Evolutionary conservation across 1,140 invertebrate genomes (phyloP).

Genomic region (Halictus rubicundus): DNA sequence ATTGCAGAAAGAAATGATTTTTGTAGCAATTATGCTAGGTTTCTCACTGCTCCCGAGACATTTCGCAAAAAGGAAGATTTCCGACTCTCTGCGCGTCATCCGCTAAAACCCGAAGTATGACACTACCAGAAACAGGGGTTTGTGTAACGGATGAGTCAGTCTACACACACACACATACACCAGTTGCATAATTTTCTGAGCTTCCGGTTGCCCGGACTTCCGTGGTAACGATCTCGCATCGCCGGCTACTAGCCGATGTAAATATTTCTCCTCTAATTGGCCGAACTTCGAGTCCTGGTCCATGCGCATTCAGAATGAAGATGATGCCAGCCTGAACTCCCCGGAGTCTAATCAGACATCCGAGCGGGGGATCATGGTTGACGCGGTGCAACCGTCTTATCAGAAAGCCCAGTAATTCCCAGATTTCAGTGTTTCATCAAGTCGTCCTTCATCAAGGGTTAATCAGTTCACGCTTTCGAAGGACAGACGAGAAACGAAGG

Average conservation of each 20-base stretch:
- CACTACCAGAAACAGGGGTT: too few relatives aligned
- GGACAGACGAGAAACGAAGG: neutral
- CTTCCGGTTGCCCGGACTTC: neutral
- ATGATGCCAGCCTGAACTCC: neutral
- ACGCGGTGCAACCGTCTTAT: neutral
- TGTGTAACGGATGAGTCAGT: too few relatives aligned
- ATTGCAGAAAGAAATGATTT: too few relatives aligned
- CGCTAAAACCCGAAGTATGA: too few relatives aligned
- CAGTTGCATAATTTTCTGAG: too few relatives aligned
- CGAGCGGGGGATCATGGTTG: neutral
- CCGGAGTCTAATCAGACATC: neutral
- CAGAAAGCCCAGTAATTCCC: conserved; percentile 9
- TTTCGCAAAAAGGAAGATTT: too few relatives aligned
- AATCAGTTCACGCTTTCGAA: conserved; percentile 26
- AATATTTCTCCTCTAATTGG: neutral
- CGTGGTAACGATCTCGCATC: neutral
- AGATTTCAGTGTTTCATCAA: conserved; percentile 17
- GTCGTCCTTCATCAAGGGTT: conserved; percentile 42
- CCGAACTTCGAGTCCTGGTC: neutral
- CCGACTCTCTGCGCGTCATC: too few relatives aligned
- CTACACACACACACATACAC: too few relatives aligned
- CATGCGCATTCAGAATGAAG: neutral
- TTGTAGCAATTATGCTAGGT: too few relatives aligned
- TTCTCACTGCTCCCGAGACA: too few relatives aligned
- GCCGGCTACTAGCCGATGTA: neutral